Percentiles rank a stretch among this genome's conserved stretches.
These are phyloP conservation scores for Diacarnus erythraeanus DNA, from an alignment of 37 sponge, comb jelly and placozoan genomes.

Conservation along the genomic window DNA sequence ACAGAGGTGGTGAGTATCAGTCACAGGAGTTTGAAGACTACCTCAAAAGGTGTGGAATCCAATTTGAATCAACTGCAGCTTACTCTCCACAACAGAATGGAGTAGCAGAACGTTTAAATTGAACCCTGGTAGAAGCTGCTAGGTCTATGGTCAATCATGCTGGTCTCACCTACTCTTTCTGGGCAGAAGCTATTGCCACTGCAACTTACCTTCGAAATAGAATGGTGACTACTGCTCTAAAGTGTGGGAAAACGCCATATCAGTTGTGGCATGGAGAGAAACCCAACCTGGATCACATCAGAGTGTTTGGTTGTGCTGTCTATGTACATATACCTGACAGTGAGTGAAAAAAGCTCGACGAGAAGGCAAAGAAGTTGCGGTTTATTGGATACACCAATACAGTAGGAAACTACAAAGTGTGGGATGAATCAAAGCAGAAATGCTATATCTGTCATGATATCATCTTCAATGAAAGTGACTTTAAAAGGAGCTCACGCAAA, in stretches of 20 bases:
- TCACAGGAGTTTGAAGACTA: slow-evolving; percentile 44
- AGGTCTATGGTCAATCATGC: slow-evolving; percentile 55
- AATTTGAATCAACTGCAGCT: slow-evolving; percentile 26
- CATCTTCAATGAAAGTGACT: slow-evolving; percentile 18
- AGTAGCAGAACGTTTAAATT: slow-evolving; percentile 47
- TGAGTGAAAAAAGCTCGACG: slow-evolving; percentile 32
- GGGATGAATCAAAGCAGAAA: background rate
- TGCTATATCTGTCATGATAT: background rate
- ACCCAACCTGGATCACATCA: slow-evolving; percentile 30
- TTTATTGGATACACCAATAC: slow-evolving; percentile 35
- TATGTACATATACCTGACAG: slow-evolving; percentile 34
- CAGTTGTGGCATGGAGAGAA: slow-evolving; percentile 29
- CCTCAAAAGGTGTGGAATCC: slow-evolving; percentile 32
- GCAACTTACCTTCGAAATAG: slow-evolving; percentile 48
- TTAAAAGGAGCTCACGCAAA: too few relatives aligned
- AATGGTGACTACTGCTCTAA: slow-evolving; percentile 17
- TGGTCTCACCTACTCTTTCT: slow-evolving; percentile 31
- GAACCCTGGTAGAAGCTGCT: slow-evolving; percentile 52
- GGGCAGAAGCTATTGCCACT: slow-evolving; percentile 65
- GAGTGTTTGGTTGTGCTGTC: slow-evolving; percentile 51
- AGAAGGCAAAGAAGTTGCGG: slow-evolving; percentile 35
- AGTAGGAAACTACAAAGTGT: slow-evolving; percentile 23
- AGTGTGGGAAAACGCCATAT: slow-evolving; percentile 18
- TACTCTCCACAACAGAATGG: slow-evolving; percentile 60
- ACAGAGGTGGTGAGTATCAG: slow-evolving; percentile 56